Percentiles rank a stretch among this genome's conserved stretches.
These are phyloP conservation scores for Ectobius pallidus DNA, from an alignment of 2,888 invertebrate genomes.

Conservation along the genomic window DNA sequence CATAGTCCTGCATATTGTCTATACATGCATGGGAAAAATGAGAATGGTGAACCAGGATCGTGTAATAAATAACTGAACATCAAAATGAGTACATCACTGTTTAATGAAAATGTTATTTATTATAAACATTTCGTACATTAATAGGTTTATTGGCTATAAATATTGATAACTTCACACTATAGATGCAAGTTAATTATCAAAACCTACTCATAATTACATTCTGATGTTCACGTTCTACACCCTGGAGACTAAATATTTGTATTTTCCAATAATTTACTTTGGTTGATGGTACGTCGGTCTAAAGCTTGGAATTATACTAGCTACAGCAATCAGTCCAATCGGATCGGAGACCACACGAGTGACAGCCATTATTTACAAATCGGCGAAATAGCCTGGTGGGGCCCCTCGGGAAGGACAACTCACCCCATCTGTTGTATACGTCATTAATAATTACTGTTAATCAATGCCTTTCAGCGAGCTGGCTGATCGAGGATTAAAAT, in stretches of 20 bases:
- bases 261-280: neutral
- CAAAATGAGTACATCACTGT: too few species aligned
- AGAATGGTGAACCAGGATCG: too few species aligned
- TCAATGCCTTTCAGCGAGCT: neutral
- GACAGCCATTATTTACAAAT: slow-evolving; percentile 9
- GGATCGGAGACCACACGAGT: neutral
- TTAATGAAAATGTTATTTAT: too few species aligned
- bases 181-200: neutral
- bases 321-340: neutral
- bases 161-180: neutral
- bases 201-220: neutral
- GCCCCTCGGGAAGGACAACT: neutral
- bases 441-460: slow-evolving; percentile 28
- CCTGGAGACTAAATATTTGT: neutral
- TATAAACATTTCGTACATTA: too few species aligned
- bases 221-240: neutral
- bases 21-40: too few species aligned
- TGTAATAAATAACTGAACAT: too few species aligned
- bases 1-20: too few species aligned
- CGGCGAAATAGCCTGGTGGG: neutral
- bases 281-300: neutral
- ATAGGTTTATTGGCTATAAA: too few species aligned
- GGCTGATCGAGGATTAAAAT: slow-evolving; percentile 9
- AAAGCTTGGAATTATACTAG: too few species aligned
- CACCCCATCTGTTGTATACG: slow-evolving; percentile 5